Percentiles rank a stretch among this genome's conserved stretches.
phyloP scores from a whole-genome alignment of 1,140 invertebrate species.

The Drosophila tropicalis region DNA sequence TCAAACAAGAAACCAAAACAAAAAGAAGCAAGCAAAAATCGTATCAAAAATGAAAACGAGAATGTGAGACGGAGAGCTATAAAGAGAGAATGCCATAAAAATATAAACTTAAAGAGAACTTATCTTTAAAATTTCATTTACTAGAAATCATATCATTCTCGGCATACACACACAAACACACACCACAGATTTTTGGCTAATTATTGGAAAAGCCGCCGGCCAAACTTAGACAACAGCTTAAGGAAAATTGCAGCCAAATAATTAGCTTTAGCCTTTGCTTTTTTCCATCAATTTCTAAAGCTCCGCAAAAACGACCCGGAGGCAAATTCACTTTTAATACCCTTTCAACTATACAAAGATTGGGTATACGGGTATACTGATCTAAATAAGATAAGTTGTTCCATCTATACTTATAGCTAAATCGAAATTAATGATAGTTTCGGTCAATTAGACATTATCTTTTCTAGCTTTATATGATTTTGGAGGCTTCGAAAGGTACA shows the following conservation, averaged over 20 bases:
- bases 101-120: constrained; percentile 10
- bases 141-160: constrained; percentile 34
- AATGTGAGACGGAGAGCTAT: not conserved
- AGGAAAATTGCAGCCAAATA: constrained; percentile 34
- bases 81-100: not conserved
- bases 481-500: too few relatives aligned
- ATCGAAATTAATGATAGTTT: too few relatives aligned
- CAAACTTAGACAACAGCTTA: constrained; percentile 47
- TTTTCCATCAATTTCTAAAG: constrained; percentile 50
- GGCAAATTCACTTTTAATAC: constrained; percentile 15
- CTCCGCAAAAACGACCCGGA: constrained; percentile 22
- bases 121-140: not conserved
- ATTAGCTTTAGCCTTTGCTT: constrained; percentile 50
- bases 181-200: constrained; percentile 32
- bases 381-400: too few relatives aligned
- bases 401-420: too few relatives aligned
- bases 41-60: not conserved
- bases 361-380: not conserved
- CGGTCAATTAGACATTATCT: too few relatives aligned
- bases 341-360: not conserved
- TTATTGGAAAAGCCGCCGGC: constrained; percentile 41
- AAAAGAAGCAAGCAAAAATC: constrained; percentile 30
- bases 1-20: not conserved
- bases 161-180: constrained; percentile 2
- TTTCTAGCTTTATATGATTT: too few relatives aligned